These are phyloP conservation scores for Danio choprae DNA, from an alignment of 2,797 vertebrate species.

Conservation along the genomic window DNA sequence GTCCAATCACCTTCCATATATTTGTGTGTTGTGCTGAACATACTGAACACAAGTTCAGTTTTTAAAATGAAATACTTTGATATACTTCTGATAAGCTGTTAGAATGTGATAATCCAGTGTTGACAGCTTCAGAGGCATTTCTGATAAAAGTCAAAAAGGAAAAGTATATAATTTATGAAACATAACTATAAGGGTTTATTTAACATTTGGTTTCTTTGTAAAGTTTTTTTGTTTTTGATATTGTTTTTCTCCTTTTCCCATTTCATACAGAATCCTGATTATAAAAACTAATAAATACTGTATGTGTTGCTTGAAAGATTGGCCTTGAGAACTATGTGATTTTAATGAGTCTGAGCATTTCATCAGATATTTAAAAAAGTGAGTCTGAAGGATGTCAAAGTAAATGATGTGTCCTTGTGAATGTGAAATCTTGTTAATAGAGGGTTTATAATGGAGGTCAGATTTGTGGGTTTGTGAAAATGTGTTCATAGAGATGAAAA, in stretches of 20 bases:
- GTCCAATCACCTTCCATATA: too few species aligned
- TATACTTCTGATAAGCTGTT: not conserved
- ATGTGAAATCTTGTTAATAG: not conserved
- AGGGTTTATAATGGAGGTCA: not conserved
- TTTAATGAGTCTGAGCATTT: not conserved
- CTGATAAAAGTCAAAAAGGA: not conserved
- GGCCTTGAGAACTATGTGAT: slow-evolving; percentile 10
- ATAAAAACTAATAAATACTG: not conserved
- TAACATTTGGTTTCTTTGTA: too few species aligned
- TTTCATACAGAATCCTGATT: not conserved
- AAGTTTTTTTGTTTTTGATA: too few species aligned
- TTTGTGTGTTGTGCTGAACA: too few species aligned
- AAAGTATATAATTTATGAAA: too few species aligned
- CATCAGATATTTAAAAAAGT: not conserved
- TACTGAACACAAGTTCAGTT: too few species aligned
- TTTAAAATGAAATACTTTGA: too few species aligned
- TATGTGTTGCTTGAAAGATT: not conserved
- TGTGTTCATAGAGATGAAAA: not conserved
- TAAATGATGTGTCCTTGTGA: not conserved
- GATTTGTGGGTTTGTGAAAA: not conserved
- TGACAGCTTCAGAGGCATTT: not conserved
- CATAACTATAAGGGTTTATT: too few species aligned
- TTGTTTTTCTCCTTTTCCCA: not conserved
- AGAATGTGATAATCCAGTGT: not conserved
- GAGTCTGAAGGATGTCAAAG: not conserved